These are phyloP conservation scores for Villa cingulata DNA, from an alignment of 2,888 invertebrate species.

Conservation along the genomic window DNA sequence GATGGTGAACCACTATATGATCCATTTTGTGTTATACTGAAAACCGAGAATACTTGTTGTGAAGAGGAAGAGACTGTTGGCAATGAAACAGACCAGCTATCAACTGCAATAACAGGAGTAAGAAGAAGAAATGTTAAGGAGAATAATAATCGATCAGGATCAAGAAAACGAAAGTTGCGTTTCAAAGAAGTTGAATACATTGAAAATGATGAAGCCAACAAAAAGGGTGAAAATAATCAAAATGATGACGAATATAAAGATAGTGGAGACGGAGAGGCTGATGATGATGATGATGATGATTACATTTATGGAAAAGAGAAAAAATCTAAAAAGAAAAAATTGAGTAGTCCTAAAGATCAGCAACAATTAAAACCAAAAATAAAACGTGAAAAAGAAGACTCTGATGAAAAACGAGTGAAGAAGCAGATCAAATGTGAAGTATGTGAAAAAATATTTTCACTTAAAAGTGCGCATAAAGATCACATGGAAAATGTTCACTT, in stretches of 20 bases:
- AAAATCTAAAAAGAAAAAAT: background rate
- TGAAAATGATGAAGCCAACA: background rate
- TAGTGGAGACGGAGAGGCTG: background rate
- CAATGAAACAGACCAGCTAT: too few species aligned
- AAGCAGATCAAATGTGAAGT: slow-evolving; percentile 2
- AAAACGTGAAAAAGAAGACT: background rate
- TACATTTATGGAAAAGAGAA: background rate
- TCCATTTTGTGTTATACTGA: background rate
- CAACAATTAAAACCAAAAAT: background rate
- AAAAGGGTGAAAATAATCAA: background rate
- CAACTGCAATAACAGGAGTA: too few species aligned
- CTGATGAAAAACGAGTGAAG: background rate
- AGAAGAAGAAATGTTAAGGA: background rate
- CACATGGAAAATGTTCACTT: slow-evolving; percentile 1
- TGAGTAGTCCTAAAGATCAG: background rate
- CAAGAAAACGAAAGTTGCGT: background rate
- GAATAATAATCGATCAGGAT: background rate
- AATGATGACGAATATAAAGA: background rate
- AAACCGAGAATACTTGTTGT: background rate
- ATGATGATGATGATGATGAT: background rate
- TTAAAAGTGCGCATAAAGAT: background rate
- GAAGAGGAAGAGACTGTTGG: background rate
- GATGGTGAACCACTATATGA: background rate
- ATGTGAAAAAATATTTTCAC: slow-evolving; percentile 6
- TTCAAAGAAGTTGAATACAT: background rate